Evolutionary conservation across 1,140 invertebrate genomes (phyloP), one percentile per base, ranked within the genome.

Genomic region (Heliconius himera): DNA sequence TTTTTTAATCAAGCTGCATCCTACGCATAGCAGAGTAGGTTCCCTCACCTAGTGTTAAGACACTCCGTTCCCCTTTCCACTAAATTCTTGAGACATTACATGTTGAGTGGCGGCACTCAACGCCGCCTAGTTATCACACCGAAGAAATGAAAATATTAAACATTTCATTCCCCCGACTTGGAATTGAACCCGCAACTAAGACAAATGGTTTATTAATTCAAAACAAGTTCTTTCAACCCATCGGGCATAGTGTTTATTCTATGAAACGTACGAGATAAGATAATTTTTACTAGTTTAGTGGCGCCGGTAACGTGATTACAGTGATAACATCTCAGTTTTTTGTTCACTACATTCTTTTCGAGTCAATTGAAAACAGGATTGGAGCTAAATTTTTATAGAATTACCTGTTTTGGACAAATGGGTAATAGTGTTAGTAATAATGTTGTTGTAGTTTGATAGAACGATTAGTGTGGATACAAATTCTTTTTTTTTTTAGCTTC

Each of bases 301-400:
- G 77, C 77, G 77, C 71, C 71, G 51, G 49, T 3, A 46, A 29
- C 22, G 56, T 73, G 73, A 78, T 78, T 78, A 78, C 29, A 29
- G 16, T 46, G 77, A 78, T 78, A 78, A 78, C 77, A 73, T 73
- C 71, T 73, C 54, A 72, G 29, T 77, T 41, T 70, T 78, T 76
- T 33, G 54, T 66, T 70, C 60, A 41, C 11, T 29, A 29, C 60
- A 66, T 66, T 66, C 60, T 66, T 66, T 22, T 8, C 26, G 26
- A 13, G 26, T 11, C 60, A 66, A 66, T 66, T 66, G 60, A 22
- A 66, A 66, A 66, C 60, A 66, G 60, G 60, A 66, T 66, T 29
- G 3, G 26, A 26, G 4, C 60, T 66, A 4, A 26, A 5, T 66
- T 66, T 66, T 26, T 26, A 29, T 66, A 8, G 26, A 66, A 66